Evolutionary conservation across 2,888 invertebrate genomes (phyloP).

Genomic region (Oxytorus armatus): DNA sequence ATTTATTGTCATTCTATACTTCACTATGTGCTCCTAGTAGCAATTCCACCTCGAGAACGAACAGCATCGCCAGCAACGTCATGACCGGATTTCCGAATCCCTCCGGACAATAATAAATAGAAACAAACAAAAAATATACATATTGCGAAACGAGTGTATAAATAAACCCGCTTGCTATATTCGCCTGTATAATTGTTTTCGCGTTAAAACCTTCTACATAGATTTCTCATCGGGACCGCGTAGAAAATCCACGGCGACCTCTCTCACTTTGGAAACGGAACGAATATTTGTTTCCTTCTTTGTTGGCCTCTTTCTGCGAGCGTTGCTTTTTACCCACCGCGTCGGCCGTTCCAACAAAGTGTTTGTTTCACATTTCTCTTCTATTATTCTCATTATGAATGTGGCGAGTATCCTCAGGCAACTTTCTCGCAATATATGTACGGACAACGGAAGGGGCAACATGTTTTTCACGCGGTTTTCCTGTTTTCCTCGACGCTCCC

Average conservation of each 20-base stretch:
- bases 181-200: constrained; percentile 34
- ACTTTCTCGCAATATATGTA: constrained; percentile 38
- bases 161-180: not conserved
- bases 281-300: constrained; percentile 63
- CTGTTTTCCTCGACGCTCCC: constrained; percentile 44
- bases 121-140: not conserved
- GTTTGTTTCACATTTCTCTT: constrained; percentile 60
- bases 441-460: constrained; percentile 50
- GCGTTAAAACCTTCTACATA: constrained; percentile 26
- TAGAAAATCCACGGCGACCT: constrained; percentile 36
- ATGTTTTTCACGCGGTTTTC: constrained; percentile 61
- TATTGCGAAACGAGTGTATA: not conserved
- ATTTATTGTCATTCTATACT: too few species aligned
- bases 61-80: not conserved
- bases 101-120: not conserved
- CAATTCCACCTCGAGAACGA: not conserved
- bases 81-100: not conserved
- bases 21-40: not conserved
- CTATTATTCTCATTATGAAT: constrained; percentile 52
- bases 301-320: constrained; percentile 1
- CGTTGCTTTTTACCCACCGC: not conserved
- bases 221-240: constrained; percentile 64
- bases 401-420: constrained; percentile 22
- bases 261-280: constrained; percentile 47
- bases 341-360: constrained; percentile 38